Base-by-base conservation (phyloP, 2,888 invertebrate species). In the Eilema depressum region DNA sequence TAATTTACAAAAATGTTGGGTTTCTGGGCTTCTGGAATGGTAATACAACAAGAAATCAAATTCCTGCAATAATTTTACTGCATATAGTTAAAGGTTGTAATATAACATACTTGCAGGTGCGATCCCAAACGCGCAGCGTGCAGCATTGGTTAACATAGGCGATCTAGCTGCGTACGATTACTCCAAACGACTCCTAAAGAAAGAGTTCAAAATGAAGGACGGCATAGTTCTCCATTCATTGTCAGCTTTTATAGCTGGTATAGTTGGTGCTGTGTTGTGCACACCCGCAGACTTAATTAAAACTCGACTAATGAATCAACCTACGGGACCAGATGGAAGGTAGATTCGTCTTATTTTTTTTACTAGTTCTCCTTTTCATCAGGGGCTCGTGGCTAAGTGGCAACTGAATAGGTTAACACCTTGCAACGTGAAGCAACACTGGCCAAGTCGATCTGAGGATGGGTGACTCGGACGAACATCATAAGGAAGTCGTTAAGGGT, bases 271-370 rank as follows among this genome's bases (percentile, higher is more conserved):
- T 1, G 96, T 97, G 7, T 96, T 99, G 92, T 98, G 98, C 12
- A 98, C 98, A 0, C 99, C 99, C 0, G 98, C 98, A 0, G 99
- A 99, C 92, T 98, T 99, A 1, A 96, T 99, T 10, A 99, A 99
- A 92, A 99, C 99, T 0, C 95, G 99, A 78, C 96, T 99, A n/a
- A 99, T 99, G 99, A 99, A 98, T 94, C 99, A 97, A 89, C 98
- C 98, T 12, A 97, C 97, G 1, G 98, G 98, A 82, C 95, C 96
- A 25, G 95, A 96, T 85, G 98, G 98, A 85, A 96, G 96, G 97
- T 97, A 91, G 28, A 28, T 28, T 3, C 28, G 28, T 28, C 2
- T 17, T 3, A 8, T n/a, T 25, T 59, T 14, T 26, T n/a, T n/a
- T n/a, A n/a, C n/a, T n/a, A n/a, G n/a, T n/a, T n/a, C n/a, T n/a